A percentile compares a stretch with the other conserved stretches of the same genome.
Conservation (phyloP, 2,888 invertebrate species). For the Chouioia cunea region DNA sequence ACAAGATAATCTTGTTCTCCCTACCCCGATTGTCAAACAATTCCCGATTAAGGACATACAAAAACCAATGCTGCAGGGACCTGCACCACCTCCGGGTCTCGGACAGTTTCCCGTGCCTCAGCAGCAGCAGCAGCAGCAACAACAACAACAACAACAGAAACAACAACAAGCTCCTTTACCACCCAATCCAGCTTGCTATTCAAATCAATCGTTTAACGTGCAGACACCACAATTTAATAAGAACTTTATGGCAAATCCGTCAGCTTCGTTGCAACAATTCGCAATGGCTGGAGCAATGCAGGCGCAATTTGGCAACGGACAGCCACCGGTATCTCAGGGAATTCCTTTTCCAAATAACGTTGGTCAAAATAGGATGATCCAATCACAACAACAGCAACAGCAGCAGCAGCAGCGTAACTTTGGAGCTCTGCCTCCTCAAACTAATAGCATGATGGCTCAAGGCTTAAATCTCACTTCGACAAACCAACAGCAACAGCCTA, state of each 20-base stretch:
- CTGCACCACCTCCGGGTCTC: constrained; percentile 34
- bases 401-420: constrained; percentile 34
- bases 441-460: constrained; percentile 29
- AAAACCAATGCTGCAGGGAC: not conserved
- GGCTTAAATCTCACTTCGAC: constrained; percentile 41
- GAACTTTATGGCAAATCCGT: constrained; percentile 55
- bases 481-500: constrained; percentile 19
- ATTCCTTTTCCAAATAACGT: constrained; percentile 23
- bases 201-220: constrained; percentile 59
- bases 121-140: constrained; percentile 9
- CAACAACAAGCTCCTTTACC: constrained; percentile 36
- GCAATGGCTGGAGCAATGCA: constrained; percentile 41
- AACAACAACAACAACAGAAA: constrained; percentile 2
- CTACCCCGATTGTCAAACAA: constrained; percentile 23
- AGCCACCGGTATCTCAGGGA: constrained; percentile 48
- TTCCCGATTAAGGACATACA: constrained; percentile 26
- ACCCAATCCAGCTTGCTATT: constrained; percentile 51
- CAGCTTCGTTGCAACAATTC: constrained; percentile 35
- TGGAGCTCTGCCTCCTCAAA: constrained; percentile 25
- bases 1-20: constrained; percentile 31
- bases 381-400: constrained; percentile 31
- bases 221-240: constrained; percentile 61
- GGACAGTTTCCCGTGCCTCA: constrained; percentile 21
- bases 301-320: constrained; percentile 48
- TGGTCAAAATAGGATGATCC: constrained; percentile 6